Evolutionary conservation across 2,113 vertebrate genomes (phyloP).

Genomic region (Centrocercus urophasianus): DNA sequence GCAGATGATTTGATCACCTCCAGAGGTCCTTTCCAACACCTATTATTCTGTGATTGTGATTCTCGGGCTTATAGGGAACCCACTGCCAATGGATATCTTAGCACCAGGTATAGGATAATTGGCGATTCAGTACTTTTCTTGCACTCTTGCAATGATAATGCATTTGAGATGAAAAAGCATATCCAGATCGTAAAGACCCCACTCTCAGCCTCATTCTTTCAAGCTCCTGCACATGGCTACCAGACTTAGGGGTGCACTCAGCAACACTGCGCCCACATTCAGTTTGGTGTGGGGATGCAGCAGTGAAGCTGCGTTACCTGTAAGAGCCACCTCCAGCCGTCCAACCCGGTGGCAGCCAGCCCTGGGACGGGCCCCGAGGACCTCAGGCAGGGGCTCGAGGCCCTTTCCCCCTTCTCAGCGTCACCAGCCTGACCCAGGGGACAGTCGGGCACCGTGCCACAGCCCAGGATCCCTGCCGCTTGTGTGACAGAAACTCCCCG

Average conservation of each 20-base stretch:
- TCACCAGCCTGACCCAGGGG: not conserved
- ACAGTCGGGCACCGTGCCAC: not conserved
- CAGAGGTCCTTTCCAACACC: too few relatives aligned
- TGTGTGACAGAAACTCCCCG: not conserved
- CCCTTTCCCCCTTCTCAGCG: too few relatives aligned
- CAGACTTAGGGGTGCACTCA: not conserved
- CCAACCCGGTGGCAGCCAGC: not conserved
- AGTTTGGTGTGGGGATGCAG: accelerated
- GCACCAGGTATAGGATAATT: not conserved
- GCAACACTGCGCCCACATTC: accelerated
- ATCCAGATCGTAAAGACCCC: not conserved
- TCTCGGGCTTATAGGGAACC: not conserved
- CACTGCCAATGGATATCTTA: accelerated
- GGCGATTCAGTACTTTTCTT: not conserved
- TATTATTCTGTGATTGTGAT: not conserved
- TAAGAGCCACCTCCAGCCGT: not conserved
- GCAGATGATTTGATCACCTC: too few relatives aligned
- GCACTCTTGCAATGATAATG: not conserved
- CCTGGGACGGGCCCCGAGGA: not conserved
- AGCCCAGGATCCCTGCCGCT: not conserved
- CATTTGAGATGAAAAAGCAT: not conserved
- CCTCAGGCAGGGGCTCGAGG: too few relatives aligned
- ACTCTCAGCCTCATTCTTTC: not conserved
- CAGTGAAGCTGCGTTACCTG: not conserved
- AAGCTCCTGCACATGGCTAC: not conserved